Conservation (phyloP, 2,113 vertebrate genomes). For the Papio anubis region DNA sequence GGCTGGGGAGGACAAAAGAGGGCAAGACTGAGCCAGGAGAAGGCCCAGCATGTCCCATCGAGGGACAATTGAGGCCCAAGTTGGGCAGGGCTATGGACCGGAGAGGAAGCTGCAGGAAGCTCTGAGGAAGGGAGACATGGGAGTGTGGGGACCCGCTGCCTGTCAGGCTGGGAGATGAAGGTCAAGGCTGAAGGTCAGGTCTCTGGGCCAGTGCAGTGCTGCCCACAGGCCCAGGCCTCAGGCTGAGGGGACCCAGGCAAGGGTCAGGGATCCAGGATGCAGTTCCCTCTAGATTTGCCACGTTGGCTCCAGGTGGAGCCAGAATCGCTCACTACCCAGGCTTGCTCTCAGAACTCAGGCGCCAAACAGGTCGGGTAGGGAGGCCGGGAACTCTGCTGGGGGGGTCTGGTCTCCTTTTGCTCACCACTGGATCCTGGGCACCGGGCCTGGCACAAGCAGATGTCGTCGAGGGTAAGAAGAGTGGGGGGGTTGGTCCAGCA, state of each 20-base stretch:
- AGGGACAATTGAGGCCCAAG: not conserved
- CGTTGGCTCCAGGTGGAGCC: not conserved
- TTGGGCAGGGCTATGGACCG: not conserved
- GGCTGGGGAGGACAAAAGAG: not conserved
- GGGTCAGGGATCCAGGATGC: not conserved
- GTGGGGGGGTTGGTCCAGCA: too few species aligned
- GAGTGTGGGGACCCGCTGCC: not conserved
- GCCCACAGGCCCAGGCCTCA: not conserved
- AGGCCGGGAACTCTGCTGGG: not conserved
- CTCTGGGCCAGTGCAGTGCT: not conserved
- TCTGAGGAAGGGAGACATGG: not conserved
- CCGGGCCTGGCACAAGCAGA: too few species aligned
- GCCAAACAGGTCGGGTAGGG: not conserved
- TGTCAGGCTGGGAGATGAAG: not conserved
- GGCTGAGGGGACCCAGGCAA: not conserved
- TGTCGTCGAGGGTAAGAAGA: not conserved
- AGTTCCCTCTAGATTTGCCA: rapidly evolving
- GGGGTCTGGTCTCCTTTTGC: rapidly evolving
- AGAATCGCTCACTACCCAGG: not conserved
- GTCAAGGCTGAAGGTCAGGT: not conserved
- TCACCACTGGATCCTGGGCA: not conserved
- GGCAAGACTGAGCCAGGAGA: not conserved
- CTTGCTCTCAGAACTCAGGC: not conserved
- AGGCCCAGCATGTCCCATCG: not conserved
- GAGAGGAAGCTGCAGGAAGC: not conserved